phyloP scores from a whole-genome alignment of 1,140 invertebrate genomes.

The Hermetia illucens region DNA sequence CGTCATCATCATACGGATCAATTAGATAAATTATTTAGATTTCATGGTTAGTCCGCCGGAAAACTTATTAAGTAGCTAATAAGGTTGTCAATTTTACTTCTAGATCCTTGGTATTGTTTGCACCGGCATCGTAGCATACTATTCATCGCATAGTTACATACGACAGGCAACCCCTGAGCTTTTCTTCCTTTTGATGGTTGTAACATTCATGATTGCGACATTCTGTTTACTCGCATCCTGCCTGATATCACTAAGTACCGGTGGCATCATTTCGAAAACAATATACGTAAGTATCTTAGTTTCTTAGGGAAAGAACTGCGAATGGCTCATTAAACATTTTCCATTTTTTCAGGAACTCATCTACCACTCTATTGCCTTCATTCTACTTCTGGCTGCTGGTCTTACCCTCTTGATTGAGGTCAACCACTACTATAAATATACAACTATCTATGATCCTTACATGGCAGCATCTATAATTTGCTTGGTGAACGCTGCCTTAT shows the following conservation, averaged over 20 bases:
- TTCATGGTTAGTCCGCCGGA: too few relatives aligned
- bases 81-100: too few relatives aligned
- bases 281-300: conserved; percentile 80
- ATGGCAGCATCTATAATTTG: conserved; percentile 58
- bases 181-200: conserved; percentile 62
- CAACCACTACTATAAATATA: conserved; percentile 32
- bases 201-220: conserved; percentile 62
- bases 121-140: too few relatives aligned
- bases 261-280: conserved; percentile 67
- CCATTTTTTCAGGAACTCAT: conserved; percentile 52
- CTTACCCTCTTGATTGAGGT: conserved; percentile 47
- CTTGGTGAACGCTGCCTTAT: conserved; percentile 49
- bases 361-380: conserved; percentile 56
- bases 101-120: too few relatives aligned
- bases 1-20: too few relatives aligned
- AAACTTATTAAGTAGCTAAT: too few relatives aligned
- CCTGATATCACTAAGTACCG: conserved; percentile 56
- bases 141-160: too few relatives aligned
- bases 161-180: conserved; percentile 45
- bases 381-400: conserved; percentile 50
- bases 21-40: too few relatives aligned
- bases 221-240: conserved; percentile 57
- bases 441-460: conserved; percentile 42
- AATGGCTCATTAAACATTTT: conserved; percentile 1
- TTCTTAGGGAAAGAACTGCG: too few relatives aligned